Base-by-base conservation (phyloP, 2,888 invertebrate genomes). In the Asteroscopus sphinx region DNA sequence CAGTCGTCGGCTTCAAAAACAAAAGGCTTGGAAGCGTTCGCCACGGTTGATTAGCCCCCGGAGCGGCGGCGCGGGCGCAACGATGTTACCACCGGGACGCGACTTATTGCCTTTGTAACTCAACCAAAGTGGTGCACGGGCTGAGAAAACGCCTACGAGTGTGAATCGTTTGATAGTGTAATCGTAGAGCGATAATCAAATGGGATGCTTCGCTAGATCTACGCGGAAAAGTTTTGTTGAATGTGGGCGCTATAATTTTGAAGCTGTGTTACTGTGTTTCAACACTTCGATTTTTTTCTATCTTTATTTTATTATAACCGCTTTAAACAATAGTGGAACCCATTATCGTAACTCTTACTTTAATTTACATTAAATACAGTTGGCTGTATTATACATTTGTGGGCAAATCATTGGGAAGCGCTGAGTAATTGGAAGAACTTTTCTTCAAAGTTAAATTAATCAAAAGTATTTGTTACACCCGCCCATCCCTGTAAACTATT, bases 1-100 rank as follows among this genome's bases (percentile, higher is more conserved):
- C 48, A 45, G 60, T 60, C 48, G 75, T 77, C 80, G 79, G 76
- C 67, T 67, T 59, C 56, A 76, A 77, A 80, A 81, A 81, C 82
- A 82, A 82, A 81, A 81, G 82, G 73, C 73, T 72, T 73, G 76
- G 79, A 73, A 74, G 68, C 61, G 73, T 76, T 72, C 65, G 65
- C 76, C 59, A 68, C 78, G 78, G 75, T 78, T 83, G 83, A 84
- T 83, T 81, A 82, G 79, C 76, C 82, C 83, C 81, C 61, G 76
- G 72, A 81, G 83, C 83, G 37, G 32, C 32, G 32, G 28, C 9
- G 28, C 28, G n/a, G 37, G 67, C 68, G 70, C 66, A 77, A 62
- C 79, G 69, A 76, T 73, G 72, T 79, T 77, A 66, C 60, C 66
- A 67, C 63, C 40, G 60, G 60, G 62, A 71, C 56, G 68, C 71